Evolutionary conservation across 2,888 invertebrate species (phyloP), one percentile per base, ranked within the genome.

Genomic region (Drosophila buzzatii): DNA sequence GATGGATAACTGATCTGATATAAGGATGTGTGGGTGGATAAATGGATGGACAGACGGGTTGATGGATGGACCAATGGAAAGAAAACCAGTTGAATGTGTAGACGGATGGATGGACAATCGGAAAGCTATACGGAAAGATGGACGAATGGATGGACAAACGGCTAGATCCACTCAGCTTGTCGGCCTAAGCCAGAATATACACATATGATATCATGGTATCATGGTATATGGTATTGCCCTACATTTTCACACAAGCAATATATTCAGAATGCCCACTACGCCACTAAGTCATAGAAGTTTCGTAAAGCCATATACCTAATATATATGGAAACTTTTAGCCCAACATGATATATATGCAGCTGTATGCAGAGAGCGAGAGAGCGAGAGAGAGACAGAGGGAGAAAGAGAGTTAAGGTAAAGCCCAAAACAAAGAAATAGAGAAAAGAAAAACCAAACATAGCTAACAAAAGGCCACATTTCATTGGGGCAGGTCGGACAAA

Each of bases 221-320:
- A n/a, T n/a, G n/a, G n/a, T n/a, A n/a, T 2, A 7, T 6, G 0
- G 6, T 37, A 9, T 5, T 2, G n/a, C n/a, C 0, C 0, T 31
- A n/a, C 23, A 45, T 1, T 44, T 12, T 44, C 20, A 16, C 45
- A 23, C 2, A 47, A 16, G n/a, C n/a, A 9, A 8, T 20, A 20
- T 14, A 12, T 12, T 5, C 44, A 5, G 10, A 23, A 23, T 8
- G 23, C 45, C 14, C 44, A 14, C 8, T 23, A 27, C 6, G 3
- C 16, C 14, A 2, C n/a, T 3, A 4, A n/a, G 10, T 10, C 47
- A 1, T 27, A 27, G 27, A 27, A 5, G 9, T 6, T 31, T 6
- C 31, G 6, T 12, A 49, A 49, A 31, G 4, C 23, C 3, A 16
- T 27, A 27, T 14, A 23, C 45, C 8, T 14, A 14, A 45, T 47